Base-by-base conservation (phyloP, 2,113 vertebrate species). In the Tichodroma muraria region DNA sequence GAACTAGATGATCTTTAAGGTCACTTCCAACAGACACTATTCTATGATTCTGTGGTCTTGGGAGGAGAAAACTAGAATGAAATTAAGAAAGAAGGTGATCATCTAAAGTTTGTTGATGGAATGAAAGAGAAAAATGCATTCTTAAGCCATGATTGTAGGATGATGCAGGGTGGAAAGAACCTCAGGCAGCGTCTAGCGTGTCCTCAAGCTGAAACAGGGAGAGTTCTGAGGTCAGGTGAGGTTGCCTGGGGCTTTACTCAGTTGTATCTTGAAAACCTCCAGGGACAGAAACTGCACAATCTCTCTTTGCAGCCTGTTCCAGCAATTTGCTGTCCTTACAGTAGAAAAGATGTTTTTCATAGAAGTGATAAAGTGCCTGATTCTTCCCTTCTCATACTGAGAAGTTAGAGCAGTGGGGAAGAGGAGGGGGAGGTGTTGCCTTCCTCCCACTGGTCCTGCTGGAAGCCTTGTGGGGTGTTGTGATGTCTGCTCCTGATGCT, bases 291-390 rank as follows among this genome's bases (percentile, higher is more conserved):
- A 92, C 75, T 35, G n/a, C 52, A 14, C 2, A 1, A 22, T 28
- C 5, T 66, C 47, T 88, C 37, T 40, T 30, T 86, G 47, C 38
- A 75, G 64, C 75, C 78, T 89, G 37, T 91, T 89, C 53, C 20
- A 53, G 45, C 0, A 11, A 61, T 85, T 93, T 4, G 4, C 42
- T 54, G 13, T 70, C 47, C 33, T 77, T 59, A 28, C 0, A 0
- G 28, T 60, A n/a, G 63, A 90, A 53, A 65, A 57, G 27, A 4
- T 40, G 4, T 24, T 78, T 28, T 79, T 68, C 20, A 9, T 53
- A 28, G 64, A 88, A 59, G 18, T 28, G 9, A 37, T 69, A 33
- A 75, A 83, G 44, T 78, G 13, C 18, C 30, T 71, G n/a, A 52
- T 64, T 78, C 49, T 68, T n/a, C 25, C 19, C 11, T 66, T 20